Base-by-base conservation (phyloP, 2,888 invertebrate genomes). In the Aspidiotus rigidus region DNA sequence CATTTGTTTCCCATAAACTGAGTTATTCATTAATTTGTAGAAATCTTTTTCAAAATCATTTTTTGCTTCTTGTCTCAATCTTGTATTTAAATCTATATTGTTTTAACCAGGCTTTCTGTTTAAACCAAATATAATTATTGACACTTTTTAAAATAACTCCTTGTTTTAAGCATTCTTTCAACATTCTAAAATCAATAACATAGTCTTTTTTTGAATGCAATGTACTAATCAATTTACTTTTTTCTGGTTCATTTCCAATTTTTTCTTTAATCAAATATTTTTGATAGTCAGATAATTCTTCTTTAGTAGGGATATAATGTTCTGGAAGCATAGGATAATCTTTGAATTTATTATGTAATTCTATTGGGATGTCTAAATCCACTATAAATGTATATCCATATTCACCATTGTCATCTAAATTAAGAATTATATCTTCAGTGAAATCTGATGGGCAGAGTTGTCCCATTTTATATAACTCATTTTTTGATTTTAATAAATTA, bases 251-350 rank as follows among this genome's bases (percentile, higher is more conserved):
- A 49, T 49, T 49, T 49, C 49, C 49, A 49, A 49, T 49, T 49
- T 49, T 2, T 56, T 56, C 17, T 49, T 49, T 49, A 56, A 56
- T 56, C 6, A 56, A 56, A n/a, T 56, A 2, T 56, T 17, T 56
- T 17, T 56, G 56, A 56, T 56, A 56, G 2, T 17, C 56, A 56
- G 56, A 56, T 56, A 56, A 56, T 56, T 56, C 56, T 56, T 2
- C 56, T 56, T 56, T 7, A 5, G 2, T 56, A 56, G 56, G 56
- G 2, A 17, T 56, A 7, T 56, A 56, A 56, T 56, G 56, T 56
- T 56, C 56, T 7, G 5, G 61, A 15, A 61, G 41, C 61, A 61
- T 61, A 61, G 61, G 61, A 61, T 61, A 61, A 61, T 61, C 61
- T 61, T 61, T 16, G 17, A 61, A 41, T 61, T 61, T 61, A 1